These are phyloP conservation scores for Pipistrellus pipistrellus DNA, from an alignment of 2,797 vertebrate genomes.

Conservation along the genomic window DNA sequence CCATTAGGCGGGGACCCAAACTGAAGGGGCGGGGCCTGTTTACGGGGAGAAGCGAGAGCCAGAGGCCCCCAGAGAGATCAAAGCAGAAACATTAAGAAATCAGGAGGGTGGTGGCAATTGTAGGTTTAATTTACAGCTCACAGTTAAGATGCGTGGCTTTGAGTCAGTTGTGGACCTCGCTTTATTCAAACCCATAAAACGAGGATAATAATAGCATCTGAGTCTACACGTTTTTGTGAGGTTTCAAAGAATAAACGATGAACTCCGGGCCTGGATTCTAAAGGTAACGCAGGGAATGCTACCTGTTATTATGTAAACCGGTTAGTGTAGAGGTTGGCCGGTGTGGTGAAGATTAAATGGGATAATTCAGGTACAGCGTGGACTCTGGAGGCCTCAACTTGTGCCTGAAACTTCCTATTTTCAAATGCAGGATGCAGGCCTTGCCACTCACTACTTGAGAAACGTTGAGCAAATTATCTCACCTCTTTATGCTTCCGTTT, in stretches of 20 bases:
- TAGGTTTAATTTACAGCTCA: not conserved
- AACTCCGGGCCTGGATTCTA: not conserved
- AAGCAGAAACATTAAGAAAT: not conserved
- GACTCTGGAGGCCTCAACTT: not conserved
- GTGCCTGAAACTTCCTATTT: conserved; percentile 31
- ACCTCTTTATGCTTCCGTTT: not conserved
- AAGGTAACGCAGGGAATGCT: not conserved
- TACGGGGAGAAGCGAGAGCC: accelerated
- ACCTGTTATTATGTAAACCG: conserved; percentile 64
- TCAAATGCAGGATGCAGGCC: not conserved
- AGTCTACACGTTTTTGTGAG: conserved; percentile 2
- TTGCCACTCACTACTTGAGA: not conserved
- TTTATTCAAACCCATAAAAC: not conserved
- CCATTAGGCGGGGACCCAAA: not conserved
- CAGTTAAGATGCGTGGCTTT: not conserved
- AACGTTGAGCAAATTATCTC: not conserved
- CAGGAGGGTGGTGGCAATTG: not conserved
- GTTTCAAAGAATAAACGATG: not conserved
- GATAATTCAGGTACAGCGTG: not conserved
- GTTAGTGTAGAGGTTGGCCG: not conserved
- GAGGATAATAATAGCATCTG: not conserved
- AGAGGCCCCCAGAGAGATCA: accelerated
- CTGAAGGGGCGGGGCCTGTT: not conserved
- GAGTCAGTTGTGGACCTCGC: not conserved
- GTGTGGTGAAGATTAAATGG: conserved; percentile 21